phyloP scores from a whole-genome alignment of 1,140 invertebrate genomes.

The Carposina sasakii region DNA sequence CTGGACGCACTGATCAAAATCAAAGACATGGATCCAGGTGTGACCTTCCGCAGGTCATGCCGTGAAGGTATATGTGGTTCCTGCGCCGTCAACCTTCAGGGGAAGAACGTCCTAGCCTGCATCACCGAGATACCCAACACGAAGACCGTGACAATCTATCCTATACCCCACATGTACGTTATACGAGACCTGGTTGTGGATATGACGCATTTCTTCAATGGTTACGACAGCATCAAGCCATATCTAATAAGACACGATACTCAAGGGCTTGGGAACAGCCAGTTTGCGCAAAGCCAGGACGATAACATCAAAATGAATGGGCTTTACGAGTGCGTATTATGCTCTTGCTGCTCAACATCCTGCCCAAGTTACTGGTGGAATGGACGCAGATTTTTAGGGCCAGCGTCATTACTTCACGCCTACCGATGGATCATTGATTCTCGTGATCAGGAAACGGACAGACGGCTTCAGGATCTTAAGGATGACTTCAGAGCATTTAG shows the following conservation, averaged over 20 bases:
- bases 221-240: slow-evolving; percentile 89
- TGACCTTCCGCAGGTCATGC: slow-evolving; percentile 88
- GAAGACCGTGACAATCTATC: slow-evolving; percentile 85
- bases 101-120: slow-evolving; percentile 89
- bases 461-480: slow-evolving; percentile 78
- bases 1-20: slow-evolving; percentile 91
- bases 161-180: slow-evolving; percentile 93
- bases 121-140: slow-evolving; percentile 69
- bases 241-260: slow-evolving; percentile 84
- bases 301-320: slow-evolving; percentile 85
- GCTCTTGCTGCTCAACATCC: slow-evolving; percentile 89
- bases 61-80: slow-evolving; percentile 94
- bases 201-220: slow-evolving; percentile 89
- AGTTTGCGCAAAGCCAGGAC: slow-evolving; percentile 77
- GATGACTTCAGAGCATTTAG: slow-evolving; percentile 83
- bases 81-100: slow-evolving; percentile 92
- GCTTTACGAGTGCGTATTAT: slow-evolving; percentile 88
- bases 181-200: slow-evolving; percentile 93
- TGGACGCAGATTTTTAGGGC: slow-evolving; percentile 53
- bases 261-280: slow-evolving; percentile 68
- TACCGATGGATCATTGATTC: slow-evolving; percentile 86
- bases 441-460: slow-evolving; percentile 78
- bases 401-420: slow-evolving; percentile 51
- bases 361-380: slow-evolving; percentile 95
- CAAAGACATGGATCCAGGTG: slow-evolving; percentile 89